These are phyloP conservation scores for Hedya salicella DNA, from an alignment of 2,888 invertebrate species.

Conservation along the genomic window DNA sequence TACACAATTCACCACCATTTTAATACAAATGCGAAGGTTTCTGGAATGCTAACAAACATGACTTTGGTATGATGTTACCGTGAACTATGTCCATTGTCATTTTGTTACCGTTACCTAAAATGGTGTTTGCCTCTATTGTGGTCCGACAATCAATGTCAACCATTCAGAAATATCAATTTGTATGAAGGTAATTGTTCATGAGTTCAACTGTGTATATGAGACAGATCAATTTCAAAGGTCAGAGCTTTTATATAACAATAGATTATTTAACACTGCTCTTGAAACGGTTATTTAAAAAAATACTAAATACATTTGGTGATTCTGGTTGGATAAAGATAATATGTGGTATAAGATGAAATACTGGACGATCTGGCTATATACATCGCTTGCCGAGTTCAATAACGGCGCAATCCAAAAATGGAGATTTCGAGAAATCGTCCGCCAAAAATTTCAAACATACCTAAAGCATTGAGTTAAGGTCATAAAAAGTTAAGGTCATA, in stretches of 20 bases:
- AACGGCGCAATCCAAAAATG: too few species aligned
- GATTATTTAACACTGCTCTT: background rate
- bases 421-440: too few species aligned
- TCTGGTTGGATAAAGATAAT: too few species aligned
- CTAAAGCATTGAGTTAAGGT: too few species aligned
- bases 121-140: constrained; percentile 46
- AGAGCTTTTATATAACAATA: background rate
- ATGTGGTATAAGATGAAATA: too few species aligned
- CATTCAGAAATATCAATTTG: constrained; percentile 43
- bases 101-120: constrained; percentile 42
- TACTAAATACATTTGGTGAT: too few species aligned
- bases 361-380: too few species aligned
- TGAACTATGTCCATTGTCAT: constrained; percentile 49
- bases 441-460: too few species aligned
- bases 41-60: constrained; percentile 59
- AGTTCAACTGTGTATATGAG: constrained; percentile 20
- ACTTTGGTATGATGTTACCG: constrained; percentile 57
- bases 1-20: constrained; percentile 34
- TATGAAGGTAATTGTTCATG: constrained; percentile 41
- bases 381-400: too few species aligned
- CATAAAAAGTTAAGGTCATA: too few species aligned
- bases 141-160: constrained; percentile 51
- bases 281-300: too few species aligned
- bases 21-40: constrained; percentile 55
- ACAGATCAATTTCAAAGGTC: constrained; percentile 28